Evolutionary conservation across 2,113 vertebrate genomes (phyloP).

Genomic region (Chionodraco myersi): DNA sequence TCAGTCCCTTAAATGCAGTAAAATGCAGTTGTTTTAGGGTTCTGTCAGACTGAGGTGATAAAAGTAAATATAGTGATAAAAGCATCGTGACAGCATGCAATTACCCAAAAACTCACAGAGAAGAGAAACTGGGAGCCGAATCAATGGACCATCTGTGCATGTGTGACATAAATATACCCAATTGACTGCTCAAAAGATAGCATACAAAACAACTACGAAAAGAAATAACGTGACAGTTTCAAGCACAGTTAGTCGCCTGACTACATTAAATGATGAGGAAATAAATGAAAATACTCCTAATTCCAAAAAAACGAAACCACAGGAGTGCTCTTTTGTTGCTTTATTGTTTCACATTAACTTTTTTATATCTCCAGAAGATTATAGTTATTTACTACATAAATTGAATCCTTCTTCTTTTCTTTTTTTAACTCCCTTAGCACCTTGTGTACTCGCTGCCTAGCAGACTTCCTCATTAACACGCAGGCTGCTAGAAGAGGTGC

Average conservation of each 20-base stretch:
- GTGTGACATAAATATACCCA: slow-evolving; percentile 32
- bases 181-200: slow-evolving; percentile 30
- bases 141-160: slow-evolving; percentile 28
- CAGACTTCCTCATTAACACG: slow-evolving; percentile 15
- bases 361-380: slow-evolving; percentile 33
- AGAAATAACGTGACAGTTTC: slow-evolving; percentile 12
- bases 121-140: slow-evolving; percentile 15
- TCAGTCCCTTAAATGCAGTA: slow-evolving; percentile 23
- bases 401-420: slow-evolving; percentile 18
- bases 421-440: background rate
- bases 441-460: background rate
- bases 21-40: slow-evolving; percentile 12
- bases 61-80: slow-evolving; percentile 9
- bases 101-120: slow-evolving; percentile 20
- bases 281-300: slow-evolving; percentile 36
- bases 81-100: slow-evolving; percentile 11
- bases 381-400: slow-evolving; percentile 37
- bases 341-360: slow-evolving; percentile 50
- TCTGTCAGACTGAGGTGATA: slow-evolving; percentile 24
- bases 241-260: slow-evolving; percentile 19
- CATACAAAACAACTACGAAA: slow-evolving; percentile 6
- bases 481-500: background rate
- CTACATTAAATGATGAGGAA: slow-evolving; percentile 26
- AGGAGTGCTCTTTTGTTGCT: slow-evolving; percentile 34
- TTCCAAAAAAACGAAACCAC: slow-evolving; percentile 37